phyloP scores from a whole-genome alignment of 2,113 vertebrate genomes.

The Campylomormyrus numenius region DNA sequence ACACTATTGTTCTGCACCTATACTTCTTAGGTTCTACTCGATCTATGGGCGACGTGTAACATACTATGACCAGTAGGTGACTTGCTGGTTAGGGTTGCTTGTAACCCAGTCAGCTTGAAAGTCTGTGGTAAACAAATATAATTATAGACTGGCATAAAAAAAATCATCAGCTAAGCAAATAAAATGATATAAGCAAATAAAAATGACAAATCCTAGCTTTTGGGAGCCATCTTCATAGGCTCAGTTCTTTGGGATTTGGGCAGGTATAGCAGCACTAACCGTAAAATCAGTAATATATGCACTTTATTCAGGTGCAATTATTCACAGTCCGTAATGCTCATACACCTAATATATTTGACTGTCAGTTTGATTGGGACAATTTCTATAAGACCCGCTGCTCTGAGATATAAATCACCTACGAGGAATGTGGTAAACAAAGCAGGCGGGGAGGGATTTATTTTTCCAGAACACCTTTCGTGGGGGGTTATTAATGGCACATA shows the following conservation, averaged over 20 bases:
- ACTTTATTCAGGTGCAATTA: constrained; percentile 37
- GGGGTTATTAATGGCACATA: constrained; percentile 56
- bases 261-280: constrained; percentile 34
- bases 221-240: neutral
- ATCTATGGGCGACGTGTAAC: neutral
- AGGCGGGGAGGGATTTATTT: constrained; percentile 27
- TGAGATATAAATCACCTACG: constrained; percentile 40
- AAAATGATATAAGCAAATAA: neutral
- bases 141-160: neutral
- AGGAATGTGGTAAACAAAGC: constrained; percentile 47
- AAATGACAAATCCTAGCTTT: neutral
- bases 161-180: neutral
- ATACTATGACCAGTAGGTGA: neutral
- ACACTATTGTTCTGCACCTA: neutral
- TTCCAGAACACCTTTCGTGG: constrained; percentile 41
- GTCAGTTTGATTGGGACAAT: constrained; percentile 42
- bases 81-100: neutral
- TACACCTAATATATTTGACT: constrained; percentile 36
- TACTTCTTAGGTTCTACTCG: neutral
- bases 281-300: constrained; percentile 23
- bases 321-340: constrained; percentile 22
- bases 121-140: neutral
- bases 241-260: neutral
- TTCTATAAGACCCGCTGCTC: constrained; percentile 25
- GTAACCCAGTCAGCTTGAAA: neutral